phyloP scores from a whole-genome alignment of 2,888 invertebrate genomes.

The Miltochrista miniata region DNA sequence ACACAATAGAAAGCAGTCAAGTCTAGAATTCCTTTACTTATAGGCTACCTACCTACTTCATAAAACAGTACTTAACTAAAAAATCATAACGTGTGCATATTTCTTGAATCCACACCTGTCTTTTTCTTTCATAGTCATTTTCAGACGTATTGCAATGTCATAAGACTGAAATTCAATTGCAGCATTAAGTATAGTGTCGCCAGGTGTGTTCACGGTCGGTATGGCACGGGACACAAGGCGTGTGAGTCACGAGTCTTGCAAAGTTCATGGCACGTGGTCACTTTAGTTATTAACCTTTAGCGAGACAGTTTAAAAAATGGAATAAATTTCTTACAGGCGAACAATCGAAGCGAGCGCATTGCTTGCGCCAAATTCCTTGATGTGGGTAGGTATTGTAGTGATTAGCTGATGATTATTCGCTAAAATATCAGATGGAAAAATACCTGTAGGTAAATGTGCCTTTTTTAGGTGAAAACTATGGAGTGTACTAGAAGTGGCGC shows the following conservation, averaged over 20 bases:
- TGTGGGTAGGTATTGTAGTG: no score
- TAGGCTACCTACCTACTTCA: neutral
- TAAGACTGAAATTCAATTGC: constrained; percentile 7
- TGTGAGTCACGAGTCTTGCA: constrained; percentile 55
- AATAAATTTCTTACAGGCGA: no score
- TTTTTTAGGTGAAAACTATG: no score
- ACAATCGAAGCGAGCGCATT: no score
- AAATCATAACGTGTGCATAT: constrained; percentile 36
- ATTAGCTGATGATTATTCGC: no score
- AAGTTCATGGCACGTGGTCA: constrained; percentile 68
- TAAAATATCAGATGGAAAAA: no score
- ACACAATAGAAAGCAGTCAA: no score
- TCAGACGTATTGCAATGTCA: constrained; percentile 1
- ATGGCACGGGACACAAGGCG: constrained; percentile 54
- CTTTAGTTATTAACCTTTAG: constrained; percentile 48
- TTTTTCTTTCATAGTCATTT: neutral
- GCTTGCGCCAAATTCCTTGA: no score
- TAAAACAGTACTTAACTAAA: constrained; percentile 3
- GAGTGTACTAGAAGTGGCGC: no score
- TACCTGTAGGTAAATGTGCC: no score
- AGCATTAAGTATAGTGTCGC: constrained; percentile 32
- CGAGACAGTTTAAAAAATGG: constrained; percentile 16
- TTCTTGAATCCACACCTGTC: constrained; percentile 52
- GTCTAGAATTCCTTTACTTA: no score
- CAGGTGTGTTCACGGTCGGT: constrained; percentile 73